Evolutionary conservation across 1,140 invertebrate species (phyloP), one percentile per base, ranked within the genome.

Genomic region (Pararge aegeria): DNA sequence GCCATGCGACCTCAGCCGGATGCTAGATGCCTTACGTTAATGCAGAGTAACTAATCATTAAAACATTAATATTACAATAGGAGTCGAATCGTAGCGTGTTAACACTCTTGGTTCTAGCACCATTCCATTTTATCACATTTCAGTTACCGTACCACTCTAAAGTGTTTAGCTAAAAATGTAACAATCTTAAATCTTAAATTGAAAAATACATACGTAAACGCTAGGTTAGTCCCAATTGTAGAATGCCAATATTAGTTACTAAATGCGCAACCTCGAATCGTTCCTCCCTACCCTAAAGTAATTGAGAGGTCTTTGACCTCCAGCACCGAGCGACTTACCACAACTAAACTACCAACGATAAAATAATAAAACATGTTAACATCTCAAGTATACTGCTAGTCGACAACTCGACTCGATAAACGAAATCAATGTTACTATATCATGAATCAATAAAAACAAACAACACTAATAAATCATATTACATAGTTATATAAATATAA

Each of bases 121-220:
- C 90, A 90, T 90, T 88, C 89, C 90, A 80, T 90, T 91, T 89
- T 91, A 91, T 91, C 90, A 91, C 90, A 91, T 90, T 91, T 90
- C 89, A 81, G 89, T 91, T 91, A 90, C 87, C 87, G 88, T 91
- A 91, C 88, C 90, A 90, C 88, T 89, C 90, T 91, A 91, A 46
- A 90, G 81, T 87, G 84, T 90, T 91, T 91, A 89, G 90, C 89
- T 90, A 90, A 90, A 87, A 89, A 84, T 90, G 87, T 90, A 91
- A 90, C 89, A 90, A 90, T 90, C 85, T 90, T 90, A 90, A 84
- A 84, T 75, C 70, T 88, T 86, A 88, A 68, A 88, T 89, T 86
- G 83, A 89, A 87, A 87, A 89, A 82, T 83, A 84, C 80, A 81
- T 87, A 90, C 84, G 87, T 89, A 90, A 87, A 90, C 83, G 85